These are phyloP conservation scores for Oryctolagus cuniculus DNA, from an alignment of 2,113 vertebrate species.

Conservation along the genomic window DNA sequence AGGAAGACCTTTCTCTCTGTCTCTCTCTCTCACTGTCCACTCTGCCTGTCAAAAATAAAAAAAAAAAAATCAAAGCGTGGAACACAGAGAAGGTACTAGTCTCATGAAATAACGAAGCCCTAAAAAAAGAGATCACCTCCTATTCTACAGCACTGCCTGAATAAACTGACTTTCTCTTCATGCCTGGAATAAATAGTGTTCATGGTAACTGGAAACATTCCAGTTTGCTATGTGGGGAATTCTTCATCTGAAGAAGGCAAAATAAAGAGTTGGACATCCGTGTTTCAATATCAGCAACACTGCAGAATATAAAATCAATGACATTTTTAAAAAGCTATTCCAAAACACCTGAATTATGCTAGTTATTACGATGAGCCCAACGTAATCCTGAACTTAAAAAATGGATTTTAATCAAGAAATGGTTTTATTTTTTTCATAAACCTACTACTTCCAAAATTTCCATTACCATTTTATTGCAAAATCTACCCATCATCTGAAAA, in stretches of 20 bases:
- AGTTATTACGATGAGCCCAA: not conserved
- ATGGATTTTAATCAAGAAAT: conserved; percentile 24
- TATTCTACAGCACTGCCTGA: not conserved
- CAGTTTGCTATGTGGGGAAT: not conserved
- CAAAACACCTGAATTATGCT: conserved; percentile 18
- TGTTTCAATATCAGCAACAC: not conserved
- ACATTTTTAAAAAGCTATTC: not conserved
- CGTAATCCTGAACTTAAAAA: not conserved
- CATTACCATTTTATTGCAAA: not conserved
- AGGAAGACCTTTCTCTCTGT: too few relatives aligned
- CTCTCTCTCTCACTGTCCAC: too few relatives aligned
- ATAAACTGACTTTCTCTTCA: not conserved
- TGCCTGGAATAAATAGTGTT: conserved; percentile 10
- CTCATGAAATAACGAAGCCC: not conserved
- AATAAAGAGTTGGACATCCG: not conserved
- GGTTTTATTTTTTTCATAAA: not conserved
- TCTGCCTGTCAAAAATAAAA: too few relatives aligned
- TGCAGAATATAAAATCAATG: not conserved
- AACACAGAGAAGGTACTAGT: not conserved
- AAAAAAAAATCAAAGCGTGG: conserved; percentile 36
- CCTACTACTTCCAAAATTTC: conserved; percentile 41
- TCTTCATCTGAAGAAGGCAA: not conserved
- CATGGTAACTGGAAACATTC: conserved; percentile 9
- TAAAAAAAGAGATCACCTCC: not conserved
- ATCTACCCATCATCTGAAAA: not conserved